Conservation (phyloP, 2,888 invertebrate genomes). For the Pterobdella sp. region DNA sequence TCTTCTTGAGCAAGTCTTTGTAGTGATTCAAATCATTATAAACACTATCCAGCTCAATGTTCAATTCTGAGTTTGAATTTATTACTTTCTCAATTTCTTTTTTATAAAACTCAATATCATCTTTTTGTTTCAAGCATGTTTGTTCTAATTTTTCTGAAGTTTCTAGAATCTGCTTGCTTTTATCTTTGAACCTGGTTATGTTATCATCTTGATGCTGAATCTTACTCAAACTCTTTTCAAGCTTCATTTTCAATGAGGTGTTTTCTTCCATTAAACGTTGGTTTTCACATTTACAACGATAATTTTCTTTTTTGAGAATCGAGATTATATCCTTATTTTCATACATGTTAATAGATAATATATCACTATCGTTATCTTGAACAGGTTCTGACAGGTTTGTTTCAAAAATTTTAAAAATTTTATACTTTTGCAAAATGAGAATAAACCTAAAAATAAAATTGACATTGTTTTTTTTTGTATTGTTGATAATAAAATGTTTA, state of each 20-base stretch:
- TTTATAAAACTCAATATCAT: constrained; percentile 6
- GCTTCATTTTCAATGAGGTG: background rate
- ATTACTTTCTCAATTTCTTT: constrained; percentile 6
- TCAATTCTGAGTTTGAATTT: background rate
- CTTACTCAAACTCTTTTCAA: background rate
- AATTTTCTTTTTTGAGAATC: background rate
- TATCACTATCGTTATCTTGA: too few species aligned
- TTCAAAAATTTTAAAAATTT: too few species aligned
- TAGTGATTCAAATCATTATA: background rate
- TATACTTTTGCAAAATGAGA: too few species aligned
- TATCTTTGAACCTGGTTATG: constrained; percentile 1
- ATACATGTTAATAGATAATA: too few species aligned
- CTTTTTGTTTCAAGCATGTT: background rate
- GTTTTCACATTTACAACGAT: background rate
- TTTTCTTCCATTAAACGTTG: background rate
- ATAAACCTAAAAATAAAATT: too few species aligned
- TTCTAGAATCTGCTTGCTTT: constrained; percentile 5
- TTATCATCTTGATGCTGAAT: constrained; percentile 4
- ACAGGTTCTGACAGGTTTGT: too few species aligned
- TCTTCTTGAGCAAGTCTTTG: constrained; percentile 2
- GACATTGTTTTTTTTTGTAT: too few species aligned
- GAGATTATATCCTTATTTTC: background rate
- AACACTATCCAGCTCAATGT: constrained; percentile 10
- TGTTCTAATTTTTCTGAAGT: background rate
- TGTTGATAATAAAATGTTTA: too few species aligned